Conservation (phyloP, 2,888 invertebrate genomes). For the Tachina grossa region DNA sequence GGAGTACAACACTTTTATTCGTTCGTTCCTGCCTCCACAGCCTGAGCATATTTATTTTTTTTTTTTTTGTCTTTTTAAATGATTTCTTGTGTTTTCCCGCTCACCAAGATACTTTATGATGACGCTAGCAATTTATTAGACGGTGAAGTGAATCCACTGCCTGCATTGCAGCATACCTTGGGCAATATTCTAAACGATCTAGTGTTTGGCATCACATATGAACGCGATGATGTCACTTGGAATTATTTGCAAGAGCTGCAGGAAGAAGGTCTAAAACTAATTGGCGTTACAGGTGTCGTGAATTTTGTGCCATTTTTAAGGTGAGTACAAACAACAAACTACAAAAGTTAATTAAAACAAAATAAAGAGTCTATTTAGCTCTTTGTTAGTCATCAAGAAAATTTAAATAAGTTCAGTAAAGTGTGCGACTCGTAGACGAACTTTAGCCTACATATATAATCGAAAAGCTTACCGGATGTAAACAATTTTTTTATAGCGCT, state of each 20-base stretch:
- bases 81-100: slow-evolving; percentile 44
- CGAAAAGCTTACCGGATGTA: too few relatives aligned
- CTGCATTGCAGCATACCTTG: slow-evolving; percentile 85
- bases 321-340: slow-evolving; percentile 80
- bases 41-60: slow-evolving; percentile 35
- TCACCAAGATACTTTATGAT: slow-evolving; percentile 72
- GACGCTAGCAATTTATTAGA: slow-evolving; percentile 78
- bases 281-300: slow-evolving; percentile 91
- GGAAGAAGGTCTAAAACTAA: slow-evolving; percentile 91
- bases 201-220: slow-evolving; percentile 90
- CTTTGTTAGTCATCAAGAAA: too few relatives aligned
- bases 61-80: slow-evolving; percentile 26
- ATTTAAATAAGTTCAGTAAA: too few relatives aligned
- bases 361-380: background rate
- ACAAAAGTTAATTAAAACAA: background rate
- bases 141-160: slow-evolving; percentile 77
- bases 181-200: slow-evolving; percentile 91
- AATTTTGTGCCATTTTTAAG: slow-evolving; percentile 93
- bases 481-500: too few relatives aligned
- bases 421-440: too few relatives aligned
- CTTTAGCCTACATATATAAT: too few relatives aligned
- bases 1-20: slow-evolving; percentile 20
- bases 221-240: slow-evolving; percentile 89
- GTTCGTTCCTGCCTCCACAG: background rate
- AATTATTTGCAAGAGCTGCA: slow-evolving; percentile 89